These are phyloP conservation scores for Osmerus eperlanus DNA, from an alignment of 2,113 vertebrate species.

Conservation along the genomic window DNA sequence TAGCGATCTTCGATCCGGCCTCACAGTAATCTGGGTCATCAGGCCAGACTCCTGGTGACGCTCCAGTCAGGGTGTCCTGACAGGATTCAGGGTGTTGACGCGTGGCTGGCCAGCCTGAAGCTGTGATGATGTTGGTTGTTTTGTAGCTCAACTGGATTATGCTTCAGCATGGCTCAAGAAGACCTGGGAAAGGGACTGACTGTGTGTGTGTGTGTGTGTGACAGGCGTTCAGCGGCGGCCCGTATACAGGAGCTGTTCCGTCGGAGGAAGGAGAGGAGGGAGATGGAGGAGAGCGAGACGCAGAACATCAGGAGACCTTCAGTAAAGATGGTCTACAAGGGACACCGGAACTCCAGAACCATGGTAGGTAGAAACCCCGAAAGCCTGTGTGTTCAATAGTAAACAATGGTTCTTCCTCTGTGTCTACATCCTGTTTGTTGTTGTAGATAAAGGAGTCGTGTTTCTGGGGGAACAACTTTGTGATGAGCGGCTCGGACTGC, in stretches of 20 bases:
- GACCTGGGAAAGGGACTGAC: no score
- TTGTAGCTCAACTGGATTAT: conserved; percentile 1
- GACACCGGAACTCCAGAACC: conserved; percentile 96
- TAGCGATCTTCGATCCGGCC: no score
- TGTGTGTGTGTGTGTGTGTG: conserved; percentile 1
- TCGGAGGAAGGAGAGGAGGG: conserved; percentile 92
- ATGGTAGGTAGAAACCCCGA: conserved; percentile 84
- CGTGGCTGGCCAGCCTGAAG: conserved; percentile 19
- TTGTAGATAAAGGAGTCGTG: conserved; percentile 95
- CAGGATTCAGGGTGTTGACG: no score
- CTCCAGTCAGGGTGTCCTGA: background rate
- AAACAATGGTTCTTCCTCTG: background rate
- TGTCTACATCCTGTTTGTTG: background rate
- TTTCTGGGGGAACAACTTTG: conserved; percentile 98
- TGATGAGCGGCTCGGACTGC: conserved; percentile 98
- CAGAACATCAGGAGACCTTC: conserved; percentile 90
- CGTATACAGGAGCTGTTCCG: conserved; percentile 98
- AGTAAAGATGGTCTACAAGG: conserved; percentile 96
- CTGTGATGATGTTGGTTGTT: conserved; percentile 12
- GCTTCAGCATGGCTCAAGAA: background rate
- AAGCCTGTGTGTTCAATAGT: no score
- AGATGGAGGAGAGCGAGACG: conserved; percentile 95
- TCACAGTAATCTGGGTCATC: no score
- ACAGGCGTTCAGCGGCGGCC: conserved; percentile 90
- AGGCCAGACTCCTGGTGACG: no score